These are phyloP conservation scores for Coreoperca whiteheadi DNA, from an alignment of 2,113 vertebrate species.

Conservation along the genomic window DNA sequence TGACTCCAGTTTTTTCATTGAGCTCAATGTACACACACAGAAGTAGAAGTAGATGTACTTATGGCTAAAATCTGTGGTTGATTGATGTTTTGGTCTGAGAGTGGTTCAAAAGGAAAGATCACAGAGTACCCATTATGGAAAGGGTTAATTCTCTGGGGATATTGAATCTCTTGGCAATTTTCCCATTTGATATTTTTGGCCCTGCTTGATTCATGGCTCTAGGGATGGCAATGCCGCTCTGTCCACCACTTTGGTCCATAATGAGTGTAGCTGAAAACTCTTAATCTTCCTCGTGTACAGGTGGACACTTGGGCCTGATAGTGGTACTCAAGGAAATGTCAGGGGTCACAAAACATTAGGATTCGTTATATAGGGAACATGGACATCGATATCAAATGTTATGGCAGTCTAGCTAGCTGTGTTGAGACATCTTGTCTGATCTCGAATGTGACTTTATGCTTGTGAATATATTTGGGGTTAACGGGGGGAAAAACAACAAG, in stretches of 20 bases:
- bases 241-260: not conserved
- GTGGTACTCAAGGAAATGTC: not conserved
- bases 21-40: no score
- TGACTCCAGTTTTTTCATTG: no score
- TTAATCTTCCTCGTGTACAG: not conserved
- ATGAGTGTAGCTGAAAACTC: not conserved
- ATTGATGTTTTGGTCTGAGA: constrained; percentile 2
- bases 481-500: not conserved
- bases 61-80: not conserved
- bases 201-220: not conserved
- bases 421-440: not conserved
- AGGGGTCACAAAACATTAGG: not conserved
- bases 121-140: not conserved
- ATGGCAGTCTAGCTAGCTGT: not conserved
- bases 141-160: not conserved
- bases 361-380: not conserved
- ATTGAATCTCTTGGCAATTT: not conserved
- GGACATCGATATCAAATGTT: no score
- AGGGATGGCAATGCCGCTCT: not conserved
- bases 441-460: not conserved
- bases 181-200: not conserved
- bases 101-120: not conserved
- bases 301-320: not conserved
- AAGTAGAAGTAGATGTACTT: no score
- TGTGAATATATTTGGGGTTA: not conserved